Percentiles rank a stretch among this genome's conserved stretches.
These are phyloP conservation scores for Neria commutata DNA, from an alignment of 2,888 invertebrate species.

Conservation along the genomic window DNA sequence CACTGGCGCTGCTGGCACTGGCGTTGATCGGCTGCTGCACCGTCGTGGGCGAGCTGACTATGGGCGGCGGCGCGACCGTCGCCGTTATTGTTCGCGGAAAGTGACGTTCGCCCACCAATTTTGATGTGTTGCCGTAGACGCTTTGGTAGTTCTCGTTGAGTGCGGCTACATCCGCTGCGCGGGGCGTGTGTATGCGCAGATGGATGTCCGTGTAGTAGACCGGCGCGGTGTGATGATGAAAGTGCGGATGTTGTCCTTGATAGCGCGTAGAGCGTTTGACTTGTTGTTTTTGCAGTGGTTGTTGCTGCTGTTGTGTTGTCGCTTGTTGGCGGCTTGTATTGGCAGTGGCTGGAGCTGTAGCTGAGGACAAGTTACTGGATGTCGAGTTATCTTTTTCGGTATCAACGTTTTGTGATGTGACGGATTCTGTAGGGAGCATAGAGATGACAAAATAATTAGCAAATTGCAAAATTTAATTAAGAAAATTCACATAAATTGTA, in stretches of 20 bases:
- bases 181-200: conserved; percentile 55
- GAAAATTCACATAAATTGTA: too few relatives aligned
- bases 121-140: conserved; percentile 58
- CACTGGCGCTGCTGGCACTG: not conserved
- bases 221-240: conserved; percentile 55
- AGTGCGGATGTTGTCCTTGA: conserved; percentile 57
- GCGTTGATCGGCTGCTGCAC: conserved; percentile 1
- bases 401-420: conserved; percentile 37
- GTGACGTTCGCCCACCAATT: conserved; percentile 52
- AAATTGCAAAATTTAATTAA: too few relatives aligned
- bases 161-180: conserved; percentile 46
- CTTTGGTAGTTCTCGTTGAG: conserved; percentile 59
- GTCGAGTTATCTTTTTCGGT: conserved; percentile 38
- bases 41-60: conserved; percentile 28
- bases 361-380: conserved; percentile 58
- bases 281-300: conserved; percentile 14
- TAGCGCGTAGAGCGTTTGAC: conserved; percentile 43
- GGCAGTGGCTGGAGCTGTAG: conserved; percentile 64
- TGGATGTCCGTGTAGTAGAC: conserved; percentile 58
- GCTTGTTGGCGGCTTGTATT: conserved; percentile 40
- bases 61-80: conserved; percentile 46
- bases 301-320: conserved; percentile 4
- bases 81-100: conserved; percentile 53
- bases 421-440: conserved; percentile 47
- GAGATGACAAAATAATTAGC: too few relatives aligned